Evolutionary conservation across 2,888 invertebrate genomes (phyloP).

Genomic region (Synanthedon andrenaeformis): DNA sequence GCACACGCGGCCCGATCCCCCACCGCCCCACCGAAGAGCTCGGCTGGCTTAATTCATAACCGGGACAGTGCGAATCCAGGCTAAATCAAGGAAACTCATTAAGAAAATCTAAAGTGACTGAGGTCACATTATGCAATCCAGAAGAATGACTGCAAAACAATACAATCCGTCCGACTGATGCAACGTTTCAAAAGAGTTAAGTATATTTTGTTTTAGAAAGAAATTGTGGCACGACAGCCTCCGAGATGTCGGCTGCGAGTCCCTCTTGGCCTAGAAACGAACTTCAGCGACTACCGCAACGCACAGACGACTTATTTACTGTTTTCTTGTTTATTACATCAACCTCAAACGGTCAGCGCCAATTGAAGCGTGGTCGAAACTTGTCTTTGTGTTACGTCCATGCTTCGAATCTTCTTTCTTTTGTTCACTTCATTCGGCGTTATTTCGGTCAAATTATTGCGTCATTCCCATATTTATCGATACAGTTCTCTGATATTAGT

Average conservation of each 20-base stretch:
- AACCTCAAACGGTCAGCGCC: neutral
- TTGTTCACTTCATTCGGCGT: neutral
- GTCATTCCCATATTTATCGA: neutral
- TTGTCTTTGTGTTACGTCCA: neutral
- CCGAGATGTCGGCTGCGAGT: no score
- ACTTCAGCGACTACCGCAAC: no score
- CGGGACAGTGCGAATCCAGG: neutral
- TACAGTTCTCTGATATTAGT: neutral
- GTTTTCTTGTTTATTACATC: neutral
- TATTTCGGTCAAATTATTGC: neutral
- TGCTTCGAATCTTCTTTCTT: neutral
- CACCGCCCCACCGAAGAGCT: neutral
- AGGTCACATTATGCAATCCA: neutral
- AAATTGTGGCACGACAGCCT: no score
- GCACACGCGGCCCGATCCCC: slow-evolving; percentile 11
- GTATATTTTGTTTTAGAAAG: no score
- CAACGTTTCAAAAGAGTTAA: no score
- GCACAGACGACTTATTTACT: neutral
- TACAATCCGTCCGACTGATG: no score
- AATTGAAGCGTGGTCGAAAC: neutral
- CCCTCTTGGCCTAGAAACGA: no score
- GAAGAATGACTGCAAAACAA: neutral
- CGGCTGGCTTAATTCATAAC: neutral
- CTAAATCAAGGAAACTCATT: neutral
- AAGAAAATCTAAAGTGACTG: neutral